These are phyloP conservation scores for Hemicentrotus pulcherrimus DNA, from an alignment of 35 echinoderm and acorn worm species.

Conservation along the genomic window DNA sequence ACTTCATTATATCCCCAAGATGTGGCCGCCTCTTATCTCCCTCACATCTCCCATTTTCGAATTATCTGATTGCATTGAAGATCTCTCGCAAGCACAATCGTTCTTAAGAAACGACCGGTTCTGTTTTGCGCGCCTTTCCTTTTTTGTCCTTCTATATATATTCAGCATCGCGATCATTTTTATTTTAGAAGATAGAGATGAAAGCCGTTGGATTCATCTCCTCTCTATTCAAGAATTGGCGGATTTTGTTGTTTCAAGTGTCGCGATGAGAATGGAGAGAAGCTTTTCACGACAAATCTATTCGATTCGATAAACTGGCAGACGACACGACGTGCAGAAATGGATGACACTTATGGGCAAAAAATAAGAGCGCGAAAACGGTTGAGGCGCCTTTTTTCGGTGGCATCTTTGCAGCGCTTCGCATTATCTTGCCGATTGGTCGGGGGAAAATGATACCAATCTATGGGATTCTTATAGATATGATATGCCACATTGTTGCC, in stretches of 20 bases:
- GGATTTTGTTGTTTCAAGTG: slow-evolving; percentile 42
- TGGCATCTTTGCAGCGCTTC: background rate
- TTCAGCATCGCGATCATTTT: background rate
- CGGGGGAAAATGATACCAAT: background rate
- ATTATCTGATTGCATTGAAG: slow-evolving; percentile 9
- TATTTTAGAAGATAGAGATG: background rate
- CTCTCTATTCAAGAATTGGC: slow-evolving; percentile 3
- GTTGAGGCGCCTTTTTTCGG: background rate
- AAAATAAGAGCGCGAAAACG: background rate
- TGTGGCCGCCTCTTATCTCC: background rate
- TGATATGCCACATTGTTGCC: background rate
- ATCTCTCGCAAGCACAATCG: background rate
- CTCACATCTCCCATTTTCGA: background rate
- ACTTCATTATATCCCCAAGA: slow-evolving; percentile 3
- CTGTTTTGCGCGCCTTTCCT: slow-evolving; percentile 5
- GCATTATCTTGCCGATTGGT: background rate
- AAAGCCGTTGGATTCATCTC: slow-evolving; percentile 15
- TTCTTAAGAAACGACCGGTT: background rate
- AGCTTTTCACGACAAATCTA: slow-evolving; percentile 32
- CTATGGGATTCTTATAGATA: background rate
- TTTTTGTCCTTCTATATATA: no score
- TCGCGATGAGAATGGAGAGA: background rate
- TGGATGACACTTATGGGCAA: background rate
- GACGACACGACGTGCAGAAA: background rate
- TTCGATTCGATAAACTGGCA: slow-evolving; percentile 13